These are phyloP conservation scores for Sternarchorhynchus goeldii DNA, from an alignment of 2,797 vertebrate species.

Conservation along the genomic window DNA sequence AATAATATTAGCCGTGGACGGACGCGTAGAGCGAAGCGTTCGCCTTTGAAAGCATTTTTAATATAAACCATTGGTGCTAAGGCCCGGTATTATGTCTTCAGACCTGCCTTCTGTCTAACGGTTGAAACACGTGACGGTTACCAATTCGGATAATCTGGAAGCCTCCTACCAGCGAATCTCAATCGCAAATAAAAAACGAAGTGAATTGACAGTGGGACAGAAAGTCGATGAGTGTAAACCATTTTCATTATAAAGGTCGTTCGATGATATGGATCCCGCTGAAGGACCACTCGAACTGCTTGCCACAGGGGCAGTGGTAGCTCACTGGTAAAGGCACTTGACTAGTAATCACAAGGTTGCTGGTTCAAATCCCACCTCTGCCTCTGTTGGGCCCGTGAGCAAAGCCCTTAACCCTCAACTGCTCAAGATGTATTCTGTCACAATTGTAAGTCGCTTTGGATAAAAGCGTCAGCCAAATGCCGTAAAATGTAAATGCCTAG, in stretches of 20 bases:
- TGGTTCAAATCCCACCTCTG: too few relatives aligned
- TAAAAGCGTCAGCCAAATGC: too few relatives aligned
- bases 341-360: too few relatives aligned
- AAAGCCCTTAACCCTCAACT: too few relatives aligned
- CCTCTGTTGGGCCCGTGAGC: too few relatives aligned
- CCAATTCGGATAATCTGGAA: constrained; percentile 28
- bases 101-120: constrained; percentile 8
- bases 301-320: too few relatives aligned
- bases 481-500: too few relatives aligned
- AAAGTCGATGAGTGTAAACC: constrained; percentile 40
- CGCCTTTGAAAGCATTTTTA: neutral
- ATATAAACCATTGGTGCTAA: constrained; percentile 12
- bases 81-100: constrained; percentile 12
- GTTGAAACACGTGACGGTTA: constrained; percentile 22
- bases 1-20: constrained; percentile 19
- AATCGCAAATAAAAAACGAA: constrained; percentile 41
- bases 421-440: too few relatives aligned
- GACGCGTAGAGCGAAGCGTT: constrained; percentile 22
- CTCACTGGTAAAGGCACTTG: too few relatives aligned
- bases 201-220: constrained; percentile 45
- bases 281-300: constrained; percentile 6
- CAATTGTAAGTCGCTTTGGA: too few relatives aligned
- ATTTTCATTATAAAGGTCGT: constrained; percentile 49
- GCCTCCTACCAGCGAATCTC: constrained; percentile 22
- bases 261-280: constrained; percentile 39